Conservation (phyloP, 2,888 invertebrate genomes). For the Parnassius mnemosyne region DNA sequence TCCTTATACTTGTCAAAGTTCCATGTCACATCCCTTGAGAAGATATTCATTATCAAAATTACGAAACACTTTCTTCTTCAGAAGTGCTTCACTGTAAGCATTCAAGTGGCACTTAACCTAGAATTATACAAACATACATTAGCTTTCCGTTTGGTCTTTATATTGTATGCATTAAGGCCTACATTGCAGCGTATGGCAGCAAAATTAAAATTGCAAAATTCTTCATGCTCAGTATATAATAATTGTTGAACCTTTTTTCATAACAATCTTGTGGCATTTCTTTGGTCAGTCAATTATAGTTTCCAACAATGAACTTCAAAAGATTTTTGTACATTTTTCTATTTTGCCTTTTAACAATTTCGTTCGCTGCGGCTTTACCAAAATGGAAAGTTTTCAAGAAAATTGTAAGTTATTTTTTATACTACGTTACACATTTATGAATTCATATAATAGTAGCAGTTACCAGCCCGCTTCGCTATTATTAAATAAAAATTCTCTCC, state of each 20-base stretch:
- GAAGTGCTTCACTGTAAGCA: background rate
- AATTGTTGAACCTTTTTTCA: background rate
- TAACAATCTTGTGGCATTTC: background rate
- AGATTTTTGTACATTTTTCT: constrained; percentile 23
- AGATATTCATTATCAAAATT: background rate
- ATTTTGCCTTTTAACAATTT: constrained; percentile 19
- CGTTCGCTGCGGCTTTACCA: constrained; percentile 24
- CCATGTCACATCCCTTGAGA: background rate
- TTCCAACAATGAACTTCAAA: constrained; percentile 30
- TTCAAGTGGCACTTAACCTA: constrained; percentile 2
- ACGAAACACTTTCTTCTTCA: constrained; percentile 2
- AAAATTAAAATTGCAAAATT: background rate
- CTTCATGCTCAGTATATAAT: background rate
- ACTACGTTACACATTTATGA: background rate
- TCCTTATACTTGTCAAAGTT: no score
- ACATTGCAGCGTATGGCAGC: background rate
- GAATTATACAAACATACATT: background rate
- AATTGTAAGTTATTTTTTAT: constrained; percentile 29
- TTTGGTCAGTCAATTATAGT: background rate
- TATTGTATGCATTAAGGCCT: background rate
- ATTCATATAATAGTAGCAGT: background rate
- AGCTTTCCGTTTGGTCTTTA: background rate
- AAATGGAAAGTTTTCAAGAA: constrained; percentile 34
- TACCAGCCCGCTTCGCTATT: background rate
- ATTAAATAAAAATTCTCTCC: no score